These are phyloP conservation scores for Baronia brevicornis DNA, from an alignment of 2,888 invertebrate genomes.

Conservation along the genomic window DNA sequence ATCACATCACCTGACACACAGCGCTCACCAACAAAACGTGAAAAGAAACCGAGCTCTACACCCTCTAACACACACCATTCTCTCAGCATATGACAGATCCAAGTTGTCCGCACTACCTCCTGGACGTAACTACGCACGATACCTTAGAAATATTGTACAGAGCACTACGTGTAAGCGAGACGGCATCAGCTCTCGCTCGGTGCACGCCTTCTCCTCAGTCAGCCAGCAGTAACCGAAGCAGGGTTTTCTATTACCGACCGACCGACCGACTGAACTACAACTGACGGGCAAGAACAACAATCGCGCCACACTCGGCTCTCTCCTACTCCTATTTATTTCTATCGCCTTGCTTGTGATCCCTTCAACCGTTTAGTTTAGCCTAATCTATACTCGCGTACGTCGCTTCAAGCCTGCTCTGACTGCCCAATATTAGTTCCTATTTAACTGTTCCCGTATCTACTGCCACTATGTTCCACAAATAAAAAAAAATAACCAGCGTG, in stretches of 20 bases:
- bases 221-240: too few species aligned
- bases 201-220: background rate
- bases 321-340: conserved; percentile 23
- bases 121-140: conserved; percentile 17
- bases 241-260: too few species aligned
- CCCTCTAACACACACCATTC: conserved; percentile 16
- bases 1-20: conserved; percentile 18
- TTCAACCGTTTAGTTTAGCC: conserved; percentile 64
- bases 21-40: conserved; percentile 17
- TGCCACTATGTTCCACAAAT: background rate
- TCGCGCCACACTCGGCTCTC: conserved; percentile 5
- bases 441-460: too few species aligned
- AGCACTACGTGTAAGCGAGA: conserved; percentile 2
- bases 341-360: conserved; percentile 59
- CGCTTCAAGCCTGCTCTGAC: conserved; percentile 12
- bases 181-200: background rate
- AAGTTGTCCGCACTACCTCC: conserved; percentile 17
- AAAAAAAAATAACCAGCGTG: background rate
- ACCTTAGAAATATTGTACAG: conserved; percentile 9
- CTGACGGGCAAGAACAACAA: too few species aligned
- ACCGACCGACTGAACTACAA: too few species aligned
- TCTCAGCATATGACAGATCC: conserved; percentile 17
- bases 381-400: conserved; percentile 32
- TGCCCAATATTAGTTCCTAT: background rate
- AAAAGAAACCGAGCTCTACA: conserved; percentile 3